phyloP scores from a whole-genome alignment of 2,113 vertebrate genomes.

The Ptyas mucosa region DNA sequence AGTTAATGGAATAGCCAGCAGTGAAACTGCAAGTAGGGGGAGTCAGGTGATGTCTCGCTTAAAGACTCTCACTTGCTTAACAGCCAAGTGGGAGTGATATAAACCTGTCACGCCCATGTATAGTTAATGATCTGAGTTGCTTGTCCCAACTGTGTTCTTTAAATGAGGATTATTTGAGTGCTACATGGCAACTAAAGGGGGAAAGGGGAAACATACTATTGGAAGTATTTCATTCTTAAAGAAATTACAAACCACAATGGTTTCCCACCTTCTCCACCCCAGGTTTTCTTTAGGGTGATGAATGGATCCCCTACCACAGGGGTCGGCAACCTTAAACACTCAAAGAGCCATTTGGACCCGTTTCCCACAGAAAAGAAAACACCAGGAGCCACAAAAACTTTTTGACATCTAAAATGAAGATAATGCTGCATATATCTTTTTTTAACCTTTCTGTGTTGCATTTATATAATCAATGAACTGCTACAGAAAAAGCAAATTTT shows the following conservation, averaged over 20 bases:
- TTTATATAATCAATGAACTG: no score
- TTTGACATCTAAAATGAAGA: no score
- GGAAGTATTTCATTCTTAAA: neutral
- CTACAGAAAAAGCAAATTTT: no score
- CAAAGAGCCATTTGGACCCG: no score
- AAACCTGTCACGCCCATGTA: neutral
- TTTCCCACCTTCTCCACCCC: neutral
- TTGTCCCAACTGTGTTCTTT: neutral
- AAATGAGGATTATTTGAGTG: neutral
- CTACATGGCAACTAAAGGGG: neutral
- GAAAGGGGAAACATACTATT: neutral
- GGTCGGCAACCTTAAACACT: no score
- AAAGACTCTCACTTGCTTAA: neutral
- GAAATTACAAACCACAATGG: neutral
- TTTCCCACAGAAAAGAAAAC: no score
- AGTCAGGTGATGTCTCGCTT: neutral
- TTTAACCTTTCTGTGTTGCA: no score
- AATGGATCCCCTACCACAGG: neutral
- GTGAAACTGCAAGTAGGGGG: neutral
- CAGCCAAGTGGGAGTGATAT: neutral
- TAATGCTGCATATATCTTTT: no score
- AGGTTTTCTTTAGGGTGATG: neutral
- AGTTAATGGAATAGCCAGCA: neutral
- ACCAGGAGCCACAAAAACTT: no score
- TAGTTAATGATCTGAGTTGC: neutral